phyloP scores from a whole-genome alignment of 1,140 invertebrate species.

The Antheraea pernyi region DNA sequence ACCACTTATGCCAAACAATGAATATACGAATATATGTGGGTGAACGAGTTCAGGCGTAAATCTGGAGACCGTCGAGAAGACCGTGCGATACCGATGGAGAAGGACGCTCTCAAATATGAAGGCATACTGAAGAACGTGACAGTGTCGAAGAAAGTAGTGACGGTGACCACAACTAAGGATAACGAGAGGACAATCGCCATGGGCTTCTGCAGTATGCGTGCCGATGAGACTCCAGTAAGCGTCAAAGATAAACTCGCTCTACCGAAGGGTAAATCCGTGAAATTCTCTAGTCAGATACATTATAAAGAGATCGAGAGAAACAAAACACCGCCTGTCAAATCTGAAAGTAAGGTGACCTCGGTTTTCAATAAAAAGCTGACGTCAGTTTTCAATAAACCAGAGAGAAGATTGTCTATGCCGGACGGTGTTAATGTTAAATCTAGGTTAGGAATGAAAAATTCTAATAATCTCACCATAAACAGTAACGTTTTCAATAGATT shows the following conservation, averaged over 20 bases:
- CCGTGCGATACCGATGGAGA: slow-evolving; percentile 43
- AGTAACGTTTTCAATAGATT: slow-evolving; percentile 61
- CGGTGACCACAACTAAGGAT: slow-evolving; percentile 54
- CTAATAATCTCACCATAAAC: slow-evolving; percentile 50
- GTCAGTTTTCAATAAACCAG: slow-evolving; percentile 64
- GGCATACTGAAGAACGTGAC: slow-evolving; percentile 62
- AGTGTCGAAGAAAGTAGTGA: slow-evolving; percentile 54
- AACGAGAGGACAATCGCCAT: slow-evolving; percentile 57
- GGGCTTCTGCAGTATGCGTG: slow-evolving; percentile 63
- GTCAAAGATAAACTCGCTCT: slow-evolving; percentile 65
- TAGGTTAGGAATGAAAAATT: slow-evolving; percentile 51
- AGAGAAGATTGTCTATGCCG: slow-evolving; percentile 63
- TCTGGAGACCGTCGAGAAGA: slow-evolving; percentile 24
- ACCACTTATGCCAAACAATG: too few relatives aligned
- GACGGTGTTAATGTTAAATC: slow-evolving; percentile 48
- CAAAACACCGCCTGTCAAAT: slow-evolving; percentile 17
- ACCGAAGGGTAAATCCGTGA: slow-evolving; percentile 64
- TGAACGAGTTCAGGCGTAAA: too few relatives aligned
- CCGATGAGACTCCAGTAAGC: slow-evolving; percentile 65
- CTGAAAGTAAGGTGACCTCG: too few relatives aligned
- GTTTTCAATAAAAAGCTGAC: slow-evolving; percentile 33
- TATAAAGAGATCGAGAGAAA: slow-evolving; percentile 71
- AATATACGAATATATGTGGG: too few relatives aligned
- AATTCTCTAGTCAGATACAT: slow-evolving; percentile 70
- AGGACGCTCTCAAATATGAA: slow-evolving; percentile 71